Evolutionary conservation across 1,140 invertebrate genomes (phyloP).

Genomic region (Dolichoris vasculosae): DNA sequence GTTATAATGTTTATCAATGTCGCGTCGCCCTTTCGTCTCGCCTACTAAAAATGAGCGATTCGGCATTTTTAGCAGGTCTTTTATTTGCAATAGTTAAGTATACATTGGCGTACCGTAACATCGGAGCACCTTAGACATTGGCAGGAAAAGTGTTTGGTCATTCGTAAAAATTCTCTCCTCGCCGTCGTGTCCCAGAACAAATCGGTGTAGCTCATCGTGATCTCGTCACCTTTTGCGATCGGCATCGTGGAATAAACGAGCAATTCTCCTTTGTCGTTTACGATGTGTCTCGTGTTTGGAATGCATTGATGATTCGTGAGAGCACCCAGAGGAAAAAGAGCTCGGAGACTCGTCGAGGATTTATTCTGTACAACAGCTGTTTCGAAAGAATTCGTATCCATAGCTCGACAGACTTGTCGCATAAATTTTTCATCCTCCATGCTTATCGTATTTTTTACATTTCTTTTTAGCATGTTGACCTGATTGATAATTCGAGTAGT

Average conservation of each 20-base stretch:
- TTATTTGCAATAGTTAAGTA: not conserved
- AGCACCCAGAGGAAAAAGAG: conserved; percentile 82
- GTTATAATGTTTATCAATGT: conserved; percentile 1
- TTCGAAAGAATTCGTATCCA: conserved; percentile 87
- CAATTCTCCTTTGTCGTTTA: conserved; percentile 77
- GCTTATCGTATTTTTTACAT: conserved; percentile 73
- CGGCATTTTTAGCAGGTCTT: not conserved
- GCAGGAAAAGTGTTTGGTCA: conserved; percentile 86
- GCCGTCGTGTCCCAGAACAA: conserved; percentile 83
- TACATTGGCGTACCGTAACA: conserved; percentile 74
- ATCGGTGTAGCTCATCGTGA: conserved; percentile 84
- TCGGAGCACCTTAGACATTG: conserved; percentile 82
- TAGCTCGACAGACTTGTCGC: conserved; percentile 76
- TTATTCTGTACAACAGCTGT: conserved; percentile 70
- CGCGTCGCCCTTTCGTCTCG: not conserved
- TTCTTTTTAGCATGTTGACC: conserved; percentile 77
- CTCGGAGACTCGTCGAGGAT: conserved; percentile 77
- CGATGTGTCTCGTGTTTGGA: conserved; percentile 83
- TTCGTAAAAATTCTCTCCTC: conserved; percentile 79
- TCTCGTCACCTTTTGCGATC: conserved; percentile 80
- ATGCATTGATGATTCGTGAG: conserved; percentile 85
- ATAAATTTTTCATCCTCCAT: conserved; percentile 79
- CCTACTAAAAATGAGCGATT: too few species aligned
- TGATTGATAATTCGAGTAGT: conserved; percentile 39
- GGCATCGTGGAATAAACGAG: conserved; percentile 78